Evolutionary conservation across 64 coral and sea anemone genomes (phyloP).

Genomic region (Montipora foliosa): DNA sequence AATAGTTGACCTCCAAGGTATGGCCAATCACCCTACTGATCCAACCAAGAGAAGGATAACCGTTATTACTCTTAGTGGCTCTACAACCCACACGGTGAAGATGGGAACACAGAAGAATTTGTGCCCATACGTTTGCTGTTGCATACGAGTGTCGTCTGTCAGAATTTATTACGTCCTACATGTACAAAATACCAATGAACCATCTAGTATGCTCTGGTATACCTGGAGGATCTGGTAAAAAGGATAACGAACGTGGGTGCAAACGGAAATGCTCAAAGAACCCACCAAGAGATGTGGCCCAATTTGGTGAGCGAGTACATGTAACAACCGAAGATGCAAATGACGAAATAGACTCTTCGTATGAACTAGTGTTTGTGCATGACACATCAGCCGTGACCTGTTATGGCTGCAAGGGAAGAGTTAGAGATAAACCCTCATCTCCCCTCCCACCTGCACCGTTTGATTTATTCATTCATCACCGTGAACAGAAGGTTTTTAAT

Average conservation of each 20-base stretch:
- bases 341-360: background rate
- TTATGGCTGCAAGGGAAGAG: conserved; percentile 47
- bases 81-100: too few relatives aligned
- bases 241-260: background rate
- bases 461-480: conserved; percentile 49
- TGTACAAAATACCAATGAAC: background rate
- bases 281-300: background rate
- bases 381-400: conserved; percentile 22
- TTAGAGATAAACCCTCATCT: conserved; percentile 19
- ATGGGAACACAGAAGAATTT: too few relatives aligned
- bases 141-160: background rate
- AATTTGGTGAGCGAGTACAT: conserved; percentile 26
- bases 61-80: too few relatives aligned
- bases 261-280: background rate
- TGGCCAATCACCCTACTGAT: too few relatives aligned
- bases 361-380: conserved; percentile 30
- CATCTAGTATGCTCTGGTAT: conserved; percentile 5
- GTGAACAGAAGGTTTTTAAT: conserved; percentile 45
- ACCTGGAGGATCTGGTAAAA: background rate
- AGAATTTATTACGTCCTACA: conserved; percentile 2
- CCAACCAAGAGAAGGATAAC: too few relatives aligned
- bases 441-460: conserved; percentile 35
- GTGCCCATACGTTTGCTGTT: too few relatives aligned
- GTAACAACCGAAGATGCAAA: background rate
- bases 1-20: too few relatives aligned